Evolutionary conservation across 1,140 invertebrate genomes (phyloP).

Genomic region (Papilio dardanus): DNA sequence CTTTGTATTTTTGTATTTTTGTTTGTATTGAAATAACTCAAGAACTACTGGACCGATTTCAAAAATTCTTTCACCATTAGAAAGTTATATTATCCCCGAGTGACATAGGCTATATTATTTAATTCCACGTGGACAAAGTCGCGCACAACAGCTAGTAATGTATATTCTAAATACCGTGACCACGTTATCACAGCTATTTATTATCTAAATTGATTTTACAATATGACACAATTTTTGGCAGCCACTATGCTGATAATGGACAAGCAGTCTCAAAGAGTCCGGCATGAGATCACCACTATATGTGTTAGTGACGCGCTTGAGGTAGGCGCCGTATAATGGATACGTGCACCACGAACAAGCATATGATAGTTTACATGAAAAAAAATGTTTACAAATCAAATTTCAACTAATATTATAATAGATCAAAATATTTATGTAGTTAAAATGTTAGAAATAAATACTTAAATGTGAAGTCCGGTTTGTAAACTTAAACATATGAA

Average conservation of each 20-base stretch:
- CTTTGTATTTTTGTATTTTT: too few relatives aligned
- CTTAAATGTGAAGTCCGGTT: too few relatives aligned
- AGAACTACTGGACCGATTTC: too few relatives aligned
- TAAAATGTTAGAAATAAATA: too few relatives aligned
- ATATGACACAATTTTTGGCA: background rate
- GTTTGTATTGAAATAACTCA: too few relatives aligned
- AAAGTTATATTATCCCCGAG: too few relatives aligned
- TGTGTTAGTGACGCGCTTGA: conserved; percentile 61
- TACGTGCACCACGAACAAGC: background rate
- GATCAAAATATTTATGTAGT: too few relatives aligned
- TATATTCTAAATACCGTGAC: background rate
- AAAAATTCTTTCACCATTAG: too few relatives aligned
- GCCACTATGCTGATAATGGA: background rate
- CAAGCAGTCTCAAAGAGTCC: conserved; percentile 35
- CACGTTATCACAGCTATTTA: background rate
- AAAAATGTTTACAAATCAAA: background rate
- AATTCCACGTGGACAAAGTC: too few relatives aligned
- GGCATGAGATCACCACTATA: conserved; percentile 76
- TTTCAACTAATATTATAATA: background rate
- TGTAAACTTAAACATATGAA: too few relatives aligned
- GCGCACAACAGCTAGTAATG: too few relatives aligned
- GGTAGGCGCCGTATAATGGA: conserved; percentile 33
- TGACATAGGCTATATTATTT: too few relatives aligned
- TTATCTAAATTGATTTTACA: background rate
- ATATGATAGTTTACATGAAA: background rate